Conservation (phyloP, 2,113 vertebrate species). For the Antechinus flavipes region DNA sequence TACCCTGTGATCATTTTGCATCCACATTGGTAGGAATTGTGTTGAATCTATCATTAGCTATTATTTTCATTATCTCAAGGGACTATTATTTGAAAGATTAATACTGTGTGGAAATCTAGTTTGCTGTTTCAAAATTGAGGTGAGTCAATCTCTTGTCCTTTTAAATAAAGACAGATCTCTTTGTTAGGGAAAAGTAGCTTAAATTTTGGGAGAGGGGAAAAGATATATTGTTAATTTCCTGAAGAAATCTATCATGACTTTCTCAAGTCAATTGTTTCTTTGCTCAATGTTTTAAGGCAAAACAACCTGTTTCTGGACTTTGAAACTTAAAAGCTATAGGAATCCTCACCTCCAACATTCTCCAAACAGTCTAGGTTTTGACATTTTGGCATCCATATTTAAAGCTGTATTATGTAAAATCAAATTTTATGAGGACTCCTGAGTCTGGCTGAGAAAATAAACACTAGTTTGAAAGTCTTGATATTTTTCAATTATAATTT, state of each 20-base stretch:
- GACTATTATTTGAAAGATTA: neutral
- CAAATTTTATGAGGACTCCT: no score
- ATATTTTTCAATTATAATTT: neutral
- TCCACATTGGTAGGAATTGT: neutral
- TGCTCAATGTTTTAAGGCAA: no score
- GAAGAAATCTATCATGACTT: no score
- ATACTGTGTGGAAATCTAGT: neutral
- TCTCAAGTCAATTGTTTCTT: no score
- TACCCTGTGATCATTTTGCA: slow-evolving; percentile 8
- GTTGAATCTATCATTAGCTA: neutral
- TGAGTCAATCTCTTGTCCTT: neutral
- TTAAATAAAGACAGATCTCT: neutral
- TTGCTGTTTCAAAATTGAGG: neutral
- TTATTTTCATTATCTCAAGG: neutral
- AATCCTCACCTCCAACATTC: neutral
- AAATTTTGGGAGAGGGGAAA: neutral
- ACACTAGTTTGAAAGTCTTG: neutral
- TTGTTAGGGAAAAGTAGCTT: neutral
- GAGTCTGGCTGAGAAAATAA: no score
- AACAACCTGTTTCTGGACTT: neutral
- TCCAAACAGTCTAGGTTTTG: neutral
- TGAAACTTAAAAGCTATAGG: neutral
- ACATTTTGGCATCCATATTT: no score
- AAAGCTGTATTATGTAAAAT: no score
- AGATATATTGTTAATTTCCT: neutral